phyloP scores from a whole-genome alignment of 1,140 invertebrate species.

The Bombus confusus region DNA sequence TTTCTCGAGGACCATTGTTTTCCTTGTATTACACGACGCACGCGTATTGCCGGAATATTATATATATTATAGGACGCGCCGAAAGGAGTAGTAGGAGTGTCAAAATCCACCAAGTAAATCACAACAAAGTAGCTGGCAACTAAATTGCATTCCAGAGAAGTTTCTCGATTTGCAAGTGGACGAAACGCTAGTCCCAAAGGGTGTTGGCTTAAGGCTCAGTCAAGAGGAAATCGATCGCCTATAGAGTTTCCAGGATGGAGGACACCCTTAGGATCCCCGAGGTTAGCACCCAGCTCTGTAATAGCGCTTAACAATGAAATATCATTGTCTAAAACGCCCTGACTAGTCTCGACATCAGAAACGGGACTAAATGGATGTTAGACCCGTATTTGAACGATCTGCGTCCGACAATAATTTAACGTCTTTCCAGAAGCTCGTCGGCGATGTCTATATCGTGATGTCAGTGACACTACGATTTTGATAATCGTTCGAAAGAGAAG shows the following conservation, averaged over 20 bases:
- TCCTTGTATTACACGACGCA: not conserved
- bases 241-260: slow-evolving; percentile 46
- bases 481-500: not conserved
- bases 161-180: slow-evolving; percentile 21
- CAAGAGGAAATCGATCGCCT: slow-evolving; percentile 45
- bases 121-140: not conserved
- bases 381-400: slow-evolving; percentile 2
- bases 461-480: slow-evolving; percentile 19
- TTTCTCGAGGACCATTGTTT: not conserved
- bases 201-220: slow-evolving; percentile 11
- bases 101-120: not conserved
- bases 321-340: slow-evolving; percentile 43
- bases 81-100: not conserved
- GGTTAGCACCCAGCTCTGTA: slow-evolving; percentile 42
- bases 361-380: slow-evolving; percentile 53
- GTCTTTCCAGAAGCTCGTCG: not conserved
- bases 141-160: not conserved
- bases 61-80: too few species aligned
- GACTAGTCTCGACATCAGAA: slow-evolving; percentile 6
- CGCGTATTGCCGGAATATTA: not conserved
- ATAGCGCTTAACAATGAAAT: slow-evolving; percentile 59
- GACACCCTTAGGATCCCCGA: slow-evolving; percentile 43
- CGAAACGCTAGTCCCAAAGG: not conserved
- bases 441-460: not conserved
- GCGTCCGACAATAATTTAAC: slow-evolving; percentile 29